Base-by-base conservation (phyloP, 2,888 invertebrate species). In the Baronia brevicornis region DNA sequence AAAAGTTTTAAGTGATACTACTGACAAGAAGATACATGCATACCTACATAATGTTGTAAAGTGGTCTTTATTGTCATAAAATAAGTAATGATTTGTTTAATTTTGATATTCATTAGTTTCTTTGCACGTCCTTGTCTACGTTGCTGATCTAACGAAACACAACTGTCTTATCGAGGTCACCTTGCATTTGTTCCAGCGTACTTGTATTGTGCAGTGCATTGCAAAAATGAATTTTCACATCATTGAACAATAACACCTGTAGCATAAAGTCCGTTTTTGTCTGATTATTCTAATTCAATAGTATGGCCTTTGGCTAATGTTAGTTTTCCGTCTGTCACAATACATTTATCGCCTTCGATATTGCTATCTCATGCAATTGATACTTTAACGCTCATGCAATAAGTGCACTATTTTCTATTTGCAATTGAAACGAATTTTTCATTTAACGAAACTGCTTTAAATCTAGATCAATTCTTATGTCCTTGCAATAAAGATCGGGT, bases 271-370 rank as follows among this genome's bases (percentile, higher is more conserved):
- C 37, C 44, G 54, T 54, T 63, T 65, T 71, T 52, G 60, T 58
- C 41, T 46, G 57, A 51, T 54, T 53, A 36, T 51, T 58, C 57
- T 60, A 40, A 30, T 37, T 37, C 38, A 38, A 46, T 46, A 49
- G 43, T 47, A 53, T 50, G 54, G 41, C 48, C 39, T 54, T 61
- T 43, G 36, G 47, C 44, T 49, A 60, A 60, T 61, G 63, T 66
- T 69, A 63, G 54, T 60, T 70, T 65, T 63, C 61, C 64, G 55
- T 62, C 61, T 63, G 60, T 65, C 60, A 64, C 54, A 54, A 54
- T 48, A 57, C 60, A 59, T 67, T 60, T 60, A 54, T 57, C 51
- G 52, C 52, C 29, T 29, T 50, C 44, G 42, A 38, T 46, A 33
- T 39, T 22, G 36, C 40, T 33, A 36, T 38, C 48, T 41, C 46